phyloP scores from a whole-genome alignment of 1,140 invertebrate genomes.

The Pogonomyrmex barbatus region DNA sequence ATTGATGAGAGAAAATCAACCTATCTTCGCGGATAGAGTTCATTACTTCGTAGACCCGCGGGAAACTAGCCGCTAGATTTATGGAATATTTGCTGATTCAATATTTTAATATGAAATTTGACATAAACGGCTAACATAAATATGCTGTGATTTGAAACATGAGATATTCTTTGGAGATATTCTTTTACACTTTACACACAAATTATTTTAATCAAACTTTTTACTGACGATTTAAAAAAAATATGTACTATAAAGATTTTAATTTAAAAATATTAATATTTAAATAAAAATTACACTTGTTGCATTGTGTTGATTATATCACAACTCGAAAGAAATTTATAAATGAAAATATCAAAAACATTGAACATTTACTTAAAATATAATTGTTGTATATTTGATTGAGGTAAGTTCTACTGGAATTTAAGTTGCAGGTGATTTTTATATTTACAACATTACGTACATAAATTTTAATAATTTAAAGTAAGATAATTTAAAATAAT shows the following conservation, averaged over 20 bases:
- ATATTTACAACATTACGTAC: not conserved
- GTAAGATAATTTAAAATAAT: not conserved
- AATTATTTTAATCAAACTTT: not conserved
- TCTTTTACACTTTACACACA: not conserved
- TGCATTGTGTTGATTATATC: not conserved
- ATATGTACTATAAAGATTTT: not conserved
- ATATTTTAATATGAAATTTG: not conserved
- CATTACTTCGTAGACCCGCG: slow-evolving; percentile 36
- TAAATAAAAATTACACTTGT: not conserved
- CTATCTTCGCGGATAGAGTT: slow-evolving; percentile 37
- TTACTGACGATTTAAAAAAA: not conserved
- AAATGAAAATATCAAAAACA: not conserved
- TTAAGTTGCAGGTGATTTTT: not conserved
- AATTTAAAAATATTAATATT: slow-evolving; percentile 1
- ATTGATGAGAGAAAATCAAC: slow-evolving; percentile 62
- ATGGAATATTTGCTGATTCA: slow-evolving; percentile 26
- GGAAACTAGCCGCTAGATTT: slow-evolving; percentile 25
- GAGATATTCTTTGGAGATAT: not conserved
- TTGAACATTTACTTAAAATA: not conserved
- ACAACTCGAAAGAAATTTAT: not conserved
- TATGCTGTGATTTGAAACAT: not conserved
- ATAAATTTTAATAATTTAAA: not conserved
- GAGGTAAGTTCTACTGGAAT: not conserved
- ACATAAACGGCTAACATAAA: not conserved
- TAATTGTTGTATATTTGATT: not conserved